A percentile compares a stretch with the other conserved stretches of the same genome.
These are phyloP conservation scores for Neopipo cinnamomea DNA, from an alignment of 2,113 vertebrate genomes.

Conservation along the genomic window DNA sequence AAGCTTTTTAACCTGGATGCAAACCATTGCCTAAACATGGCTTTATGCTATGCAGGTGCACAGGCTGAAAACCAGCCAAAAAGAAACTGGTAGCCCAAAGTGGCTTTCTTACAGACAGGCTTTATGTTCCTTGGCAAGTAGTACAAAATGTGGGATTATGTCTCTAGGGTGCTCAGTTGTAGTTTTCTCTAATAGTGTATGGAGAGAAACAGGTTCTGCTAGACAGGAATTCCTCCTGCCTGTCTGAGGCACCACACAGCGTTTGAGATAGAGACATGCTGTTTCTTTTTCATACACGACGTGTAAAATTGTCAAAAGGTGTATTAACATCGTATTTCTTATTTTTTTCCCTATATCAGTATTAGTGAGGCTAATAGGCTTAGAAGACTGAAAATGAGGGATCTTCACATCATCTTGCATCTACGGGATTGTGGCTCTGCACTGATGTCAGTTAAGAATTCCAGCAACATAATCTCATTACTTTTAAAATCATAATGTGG, in stretches of 20 bases:
- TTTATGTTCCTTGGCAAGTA: background rate
- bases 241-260: background rate
- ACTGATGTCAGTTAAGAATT: background rate
- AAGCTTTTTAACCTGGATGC: background rate
- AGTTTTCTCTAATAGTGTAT: background rate
- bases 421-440: background rate
- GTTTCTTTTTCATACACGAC: background rate
- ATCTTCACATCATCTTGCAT: background rate
- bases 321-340: background rate
- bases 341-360: background rate
- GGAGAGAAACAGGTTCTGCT: background rate
- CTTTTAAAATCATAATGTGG: background rate
- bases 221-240: background rate
- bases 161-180: background rate
- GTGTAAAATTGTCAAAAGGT: background rate
- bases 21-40: background rate
- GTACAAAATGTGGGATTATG: background rate
- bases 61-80: background rate
- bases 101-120: rapidly evolving
- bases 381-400: background rate
- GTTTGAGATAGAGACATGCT: background rate
- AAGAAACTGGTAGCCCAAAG: background rate
- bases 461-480: background rate
- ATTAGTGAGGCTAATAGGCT: background rate
- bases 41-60: background rate